phyloP scores from a whole-genome alignment of 2,113 vertebrate genomes.

The Proteles cristata region DNA sequence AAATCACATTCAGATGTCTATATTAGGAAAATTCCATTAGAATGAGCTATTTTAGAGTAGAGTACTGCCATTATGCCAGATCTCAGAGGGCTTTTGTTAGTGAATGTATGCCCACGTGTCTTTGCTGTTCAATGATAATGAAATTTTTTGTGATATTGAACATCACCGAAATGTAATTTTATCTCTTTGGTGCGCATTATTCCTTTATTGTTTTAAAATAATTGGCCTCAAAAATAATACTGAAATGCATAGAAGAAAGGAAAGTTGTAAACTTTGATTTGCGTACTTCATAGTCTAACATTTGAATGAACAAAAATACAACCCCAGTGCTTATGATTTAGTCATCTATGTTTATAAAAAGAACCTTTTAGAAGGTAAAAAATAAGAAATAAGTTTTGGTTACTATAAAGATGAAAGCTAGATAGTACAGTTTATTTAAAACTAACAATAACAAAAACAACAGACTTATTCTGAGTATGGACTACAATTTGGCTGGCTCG shows the following conservation, averaged over 20 bases:
- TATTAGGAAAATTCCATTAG: slow-evolving; percentile 54
- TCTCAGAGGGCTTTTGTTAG: neutral
- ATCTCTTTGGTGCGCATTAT: slow-evolving; percentile 25
- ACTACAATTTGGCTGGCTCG: neutral
- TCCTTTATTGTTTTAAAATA: slow-evolving; percentile 47
- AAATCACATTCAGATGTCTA: slow-evolving; percentile 17
- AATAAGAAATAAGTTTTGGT: neutral
- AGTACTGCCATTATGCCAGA: neutral
- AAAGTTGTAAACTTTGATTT: slow-evolving; percentile 33
- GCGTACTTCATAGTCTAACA: neutral
- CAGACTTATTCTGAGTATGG: neutral
- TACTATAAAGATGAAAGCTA: neutral
- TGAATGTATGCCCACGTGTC: neutral
- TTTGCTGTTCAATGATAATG: slow-evolving; percentile 43
- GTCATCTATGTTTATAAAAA: neutral
- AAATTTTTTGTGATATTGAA: slow-evolving; percentile 36
- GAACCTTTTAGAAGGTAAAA: neutral
- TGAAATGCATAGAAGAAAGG: slow-evolving; percentile 29
- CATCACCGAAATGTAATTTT: slow-evolving; percentile 55
- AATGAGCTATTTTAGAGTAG: neutral
- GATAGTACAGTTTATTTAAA: neutral
- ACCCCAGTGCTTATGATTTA: neutral
- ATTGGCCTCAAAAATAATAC: slow-evolving; percentile 28
- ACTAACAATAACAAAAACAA: neutral
- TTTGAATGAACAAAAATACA: slow-evolving; percentile 24